These are phyloP conservation scores for Danio rerio DNA, from an alignment of 2,113 vertebrate species.

Conservation along the genomic window DNA sequence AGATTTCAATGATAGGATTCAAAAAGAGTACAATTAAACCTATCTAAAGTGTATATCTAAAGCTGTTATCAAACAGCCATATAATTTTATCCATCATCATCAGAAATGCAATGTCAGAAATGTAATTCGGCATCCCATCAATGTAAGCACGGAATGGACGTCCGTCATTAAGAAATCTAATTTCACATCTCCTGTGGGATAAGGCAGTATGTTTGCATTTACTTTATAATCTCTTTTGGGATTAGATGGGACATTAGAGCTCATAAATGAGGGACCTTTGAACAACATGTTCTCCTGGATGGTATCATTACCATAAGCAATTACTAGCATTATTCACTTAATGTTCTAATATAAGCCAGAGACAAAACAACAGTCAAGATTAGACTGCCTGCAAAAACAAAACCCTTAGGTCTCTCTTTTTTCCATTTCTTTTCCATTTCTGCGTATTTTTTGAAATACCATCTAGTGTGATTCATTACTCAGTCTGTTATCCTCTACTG, in stretches of 20 bases:
- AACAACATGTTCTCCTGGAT: conserved; percentile 58
- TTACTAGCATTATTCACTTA: conserved; percentile 50
- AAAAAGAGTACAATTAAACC: background rate
- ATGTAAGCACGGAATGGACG: conserved; percentile 73
- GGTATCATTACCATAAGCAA: conserved; percentile 60
- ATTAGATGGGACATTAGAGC: conserved; percentile 64
- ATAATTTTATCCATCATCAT: conserved; percentile 69
- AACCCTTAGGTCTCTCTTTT: background rate
- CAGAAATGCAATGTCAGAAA: conserved; percentile 56
- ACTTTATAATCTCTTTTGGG: conserved; percentile 70
- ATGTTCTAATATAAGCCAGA: conserved; percentile 46
- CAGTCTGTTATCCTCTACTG: conserved; percentile 34
- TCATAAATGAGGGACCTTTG: conserved; percentile 62
- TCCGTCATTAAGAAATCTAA: conserved; percentile 79
- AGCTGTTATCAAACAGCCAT: conserved; percentile 34
- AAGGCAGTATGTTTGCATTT: conserved; percentile 67
- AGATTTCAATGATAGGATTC: conserved; percentile 17
- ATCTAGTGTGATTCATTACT: conserved; percentile 27
- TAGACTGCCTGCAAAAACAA: conserved; percentile 37
- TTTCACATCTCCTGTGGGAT: conserved; percentile 71
- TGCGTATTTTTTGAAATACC: conserved; percentile 8
- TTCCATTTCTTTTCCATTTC: background rate
- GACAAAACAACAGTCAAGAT: conserved; percentile 39
- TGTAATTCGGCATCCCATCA: conserved; percentile 70
- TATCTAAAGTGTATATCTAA: conserved; percentile 16